These are phyloP conservation scores for Arrhamphus sclerolepis DNA, from an alignment of 2,797 vertebrate species.

Conservation along the genomic window DNA sequence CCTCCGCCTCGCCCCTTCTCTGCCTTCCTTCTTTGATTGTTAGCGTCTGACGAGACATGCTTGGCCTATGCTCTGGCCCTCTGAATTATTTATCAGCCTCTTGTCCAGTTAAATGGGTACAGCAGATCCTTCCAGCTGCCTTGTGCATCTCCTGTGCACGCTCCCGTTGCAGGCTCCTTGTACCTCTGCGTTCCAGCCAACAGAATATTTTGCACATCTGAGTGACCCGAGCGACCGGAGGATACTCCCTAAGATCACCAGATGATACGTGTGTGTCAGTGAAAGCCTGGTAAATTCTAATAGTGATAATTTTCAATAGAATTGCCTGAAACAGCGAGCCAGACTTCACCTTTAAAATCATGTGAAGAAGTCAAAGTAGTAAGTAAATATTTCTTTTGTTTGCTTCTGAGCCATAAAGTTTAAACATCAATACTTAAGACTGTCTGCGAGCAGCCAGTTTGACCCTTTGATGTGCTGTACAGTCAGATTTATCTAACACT, in stretches of 20 bases:
- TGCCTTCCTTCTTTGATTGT: constrained; percentile 64
- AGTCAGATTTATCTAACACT: neutral
- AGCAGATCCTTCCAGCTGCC: constrained; percentile 66
- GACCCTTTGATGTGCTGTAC: no score
- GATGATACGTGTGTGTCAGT: no score
- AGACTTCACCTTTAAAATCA: neutral
- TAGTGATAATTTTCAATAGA: constrained; percentile 7
- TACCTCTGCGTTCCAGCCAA: constrained; percentile 51
- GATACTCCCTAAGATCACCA: no score
- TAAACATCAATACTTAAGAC: neutral
- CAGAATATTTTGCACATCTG: constrained; percentile 55
- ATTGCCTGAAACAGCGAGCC: neutral
- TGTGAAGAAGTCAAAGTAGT: no score
- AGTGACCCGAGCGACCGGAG: constrained; percentile 14
- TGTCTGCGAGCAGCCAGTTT: neutral
- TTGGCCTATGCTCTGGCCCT: constrained; percentile 63
- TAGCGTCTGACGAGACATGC: constrained; percentile 66
- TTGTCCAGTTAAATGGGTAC: constrained; percentile 77
- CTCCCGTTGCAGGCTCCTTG: constrained; percentile 58
- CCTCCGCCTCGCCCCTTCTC: constrained; percentile 6
- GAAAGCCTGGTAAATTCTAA: constrained; percentile 18
- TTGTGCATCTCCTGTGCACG: constrained; percentile 26
- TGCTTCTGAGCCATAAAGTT: constrained; percentile 3
- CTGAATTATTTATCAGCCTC: constrained; percentile 78
- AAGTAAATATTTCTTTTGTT: neutral